These are phyloP conservation scores for Dastarcus helophoroides DNA, from an alignment of 2,888 invertebrate genomes.

Conservation along the genomic window DNA sequence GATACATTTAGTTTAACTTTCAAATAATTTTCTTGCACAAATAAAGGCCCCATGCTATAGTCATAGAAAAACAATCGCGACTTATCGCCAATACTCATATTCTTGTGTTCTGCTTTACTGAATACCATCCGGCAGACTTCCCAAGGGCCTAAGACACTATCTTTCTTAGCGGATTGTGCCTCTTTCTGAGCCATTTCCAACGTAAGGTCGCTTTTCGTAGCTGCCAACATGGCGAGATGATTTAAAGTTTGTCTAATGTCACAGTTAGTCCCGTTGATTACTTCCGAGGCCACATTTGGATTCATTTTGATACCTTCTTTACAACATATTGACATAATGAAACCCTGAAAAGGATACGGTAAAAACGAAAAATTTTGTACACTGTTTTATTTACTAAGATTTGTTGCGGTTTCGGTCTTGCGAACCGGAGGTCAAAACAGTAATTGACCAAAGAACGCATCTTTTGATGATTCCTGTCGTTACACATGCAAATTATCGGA, in stretches of 20 bases:
- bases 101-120: conserved; percentile 62
- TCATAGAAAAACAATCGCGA: conserved; percentile 92
- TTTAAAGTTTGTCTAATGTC: conserved; percentile 92
- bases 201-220: conserved; percentile 38
- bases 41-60: conserved; percentile 90
- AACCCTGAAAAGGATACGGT: conserved; percentile 46
- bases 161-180: conserved; percentile 59
- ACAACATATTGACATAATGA: conserved; percentile 83
- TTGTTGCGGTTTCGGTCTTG: conserved; percentile 76
- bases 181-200: conserved; percentile 45
- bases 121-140: conserved; percentile 87
- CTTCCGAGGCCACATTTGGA: conserved; percentile 64
- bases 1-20: conserved; percentile 64
- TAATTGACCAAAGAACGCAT: conserved; percentile 88
- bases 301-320: conserved; percentile 79
- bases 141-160: conserved; percentile 85
- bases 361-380: conserved; percentile 2
- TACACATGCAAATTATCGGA: conserved; percentile 96
- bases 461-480: conserved; percentile 87
- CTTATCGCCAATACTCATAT: conserved; percentile 70
- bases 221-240: conserved; percentile 72
- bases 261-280: conserved; percentile 79
- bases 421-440: conserved; percentile 85
- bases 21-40: conserved; percentile 96
- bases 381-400: conserved; percentile 54